A percentile compares a stretch with the other conserved stretches of the same genome.
Evolutionary conservation across 2,113 vertebrate genomes (phyloP).

Genomic region (Pteronura brasiliensis): DNA sequence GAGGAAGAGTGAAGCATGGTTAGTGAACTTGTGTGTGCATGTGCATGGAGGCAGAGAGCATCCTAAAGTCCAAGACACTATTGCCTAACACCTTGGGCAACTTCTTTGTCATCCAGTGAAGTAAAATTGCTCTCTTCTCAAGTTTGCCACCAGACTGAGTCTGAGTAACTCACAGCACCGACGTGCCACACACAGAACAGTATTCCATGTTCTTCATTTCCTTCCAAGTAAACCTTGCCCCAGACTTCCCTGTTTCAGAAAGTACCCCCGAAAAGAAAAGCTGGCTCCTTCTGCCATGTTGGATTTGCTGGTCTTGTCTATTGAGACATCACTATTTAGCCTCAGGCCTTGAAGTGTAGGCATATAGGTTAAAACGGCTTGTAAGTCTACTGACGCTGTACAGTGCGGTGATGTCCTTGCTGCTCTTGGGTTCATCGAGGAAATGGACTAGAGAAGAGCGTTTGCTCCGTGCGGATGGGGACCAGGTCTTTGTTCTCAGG

Average conservation of each 20-base stretch:
- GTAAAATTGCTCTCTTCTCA: not conserved
- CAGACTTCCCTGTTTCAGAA: not conserved
- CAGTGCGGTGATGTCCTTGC: not conserved
- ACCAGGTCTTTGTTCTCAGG: not conserved
- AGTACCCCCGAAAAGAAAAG: not conserved
- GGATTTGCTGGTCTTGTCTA: not conserved
- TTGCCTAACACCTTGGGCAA: not conserved
- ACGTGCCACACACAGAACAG: not conserved
- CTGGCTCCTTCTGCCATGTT: not conserved
- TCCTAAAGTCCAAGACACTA: not conserved
- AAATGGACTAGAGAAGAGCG: too few species aligned
- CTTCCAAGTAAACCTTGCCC: not conserved
- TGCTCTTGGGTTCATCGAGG: not conserved
- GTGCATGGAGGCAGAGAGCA: too few species aligned
- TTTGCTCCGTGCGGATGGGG: too few species aligned
- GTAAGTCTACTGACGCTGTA: not conserved
- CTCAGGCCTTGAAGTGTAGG: not conserved
- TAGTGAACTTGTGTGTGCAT: not conserved
- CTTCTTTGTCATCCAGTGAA: not conserved
- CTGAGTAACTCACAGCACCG: not conserved
- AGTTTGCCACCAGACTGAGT: not conserved
- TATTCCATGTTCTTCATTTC: not conserved
- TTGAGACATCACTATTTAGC: not conserved
- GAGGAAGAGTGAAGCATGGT: not conserved
- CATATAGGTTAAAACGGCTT: not conserved